Base-by-base conservation (phyloP, 2,888 invertebrate species). In the Microctonus hyperodae region DNA sequence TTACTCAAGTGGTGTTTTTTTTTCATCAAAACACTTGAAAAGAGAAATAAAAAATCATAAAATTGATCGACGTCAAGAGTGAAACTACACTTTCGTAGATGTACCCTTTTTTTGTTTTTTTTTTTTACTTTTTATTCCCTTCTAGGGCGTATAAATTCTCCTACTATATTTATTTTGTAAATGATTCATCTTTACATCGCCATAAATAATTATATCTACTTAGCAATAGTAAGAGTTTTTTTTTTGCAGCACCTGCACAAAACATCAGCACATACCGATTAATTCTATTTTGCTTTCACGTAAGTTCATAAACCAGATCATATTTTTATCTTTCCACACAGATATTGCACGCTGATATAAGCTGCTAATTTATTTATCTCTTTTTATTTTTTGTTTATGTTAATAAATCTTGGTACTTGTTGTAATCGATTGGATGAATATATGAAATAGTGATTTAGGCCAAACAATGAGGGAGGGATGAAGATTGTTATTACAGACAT, bases 381-480 rank as follows among this genome's bases (percentile, higher is more conserved):
- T 11, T 11, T 51, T 16, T 20, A 5, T 25, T 51, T 50, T 16
- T 63, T 9, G n/a, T n/a, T n/a, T n/a, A n/a, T 44, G 35, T 66
- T 53, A 63, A 48, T 68, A 50, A 69, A 66, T 68, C 62, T 44
- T 16, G 16, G 20, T 16, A 16, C 9, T 1, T 7, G 20, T 7
- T 44, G 44, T 3, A 44, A 20, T 44, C 20, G 16, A 16, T 16
- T n/a, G 44, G 16, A 7, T 20, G 37, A 37, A 37, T 37, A 37
- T 37, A 37, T 37, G 16, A 44, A 16, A 44, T 16, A 44, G 44
- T 16, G 44, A 70, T 69, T 70, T 73, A 58, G 66, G 67, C 67
- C 51, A 62, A 67, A 63, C 55, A 62, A 51, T 65, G 7, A 11
- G 33, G 11, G 23, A 57, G 37, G 57, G 57, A 57, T n/a, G 35